A percentile compares a stretch with the other conserved stretches of the same genome.
These are phyloP conservation scores for Lophura nycthemera DNA, from an alignment of 2,113 vertebrate species.

Conservation along the genomic window DNA sequence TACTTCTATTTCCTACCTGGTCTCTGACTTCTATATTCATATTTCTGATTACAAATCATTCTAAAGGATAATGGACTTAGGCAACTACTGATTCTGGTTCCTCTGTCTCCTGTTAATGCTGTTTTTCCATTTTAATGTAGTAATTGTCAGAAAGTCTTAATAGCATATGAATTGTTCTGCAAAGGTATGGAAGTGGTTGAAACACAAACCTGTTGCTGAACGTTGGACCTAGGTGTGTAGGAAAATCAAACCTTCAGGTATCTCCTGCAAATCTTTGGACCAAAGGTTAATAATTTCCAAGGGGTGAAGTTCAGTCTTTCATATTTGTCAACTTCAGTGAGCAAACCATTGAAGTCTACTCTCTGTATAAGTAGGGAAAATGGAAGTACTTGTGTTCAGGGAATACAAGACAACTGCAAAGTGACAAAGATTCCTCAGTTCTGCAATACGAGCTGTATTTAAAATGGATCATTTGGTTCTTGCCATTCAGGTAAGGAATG, in stretches of 20 bases:
- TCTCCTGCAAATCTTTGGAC: background rate
- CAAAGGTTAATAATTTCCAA: background rate
- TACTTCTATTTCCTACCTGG: background rate
- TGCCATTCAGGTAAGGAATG: background rate
- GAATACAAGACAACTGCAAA: background rate
- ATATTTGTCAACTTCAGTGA: background rate
- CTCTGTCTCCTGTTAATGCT: background rate
- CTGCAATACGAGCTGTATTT: background rate
- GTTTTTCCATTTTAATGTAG: background rate
- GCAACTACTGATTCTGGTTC: background rate
- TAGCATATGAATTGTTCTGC: background rate
- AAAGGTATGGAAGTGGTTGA: background rate
- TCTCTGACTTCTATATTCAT: background rate
- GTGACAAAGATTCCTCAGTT: background rate
- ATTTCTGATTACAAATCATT: background rate
- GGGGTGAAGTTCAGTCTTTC: background rate
- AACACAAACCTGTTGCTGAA: background rate
- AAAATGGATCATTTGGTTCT: background rate
- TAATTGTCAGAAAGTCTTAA: background rate
- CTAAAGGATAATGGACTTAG: background rate
- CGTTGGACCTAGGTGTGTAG: background rate
- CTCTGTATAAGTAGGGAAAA: background rate
- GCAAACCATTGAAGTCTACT: background rate
- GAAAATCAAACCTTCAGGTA: too few species aligned
- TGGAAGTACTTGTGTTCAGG: background rate